These are phyloP conservation scores for Ernsta delagoae DNA, from an alignment of 2,888 invertebrate species.

Conservation along the genomic window DNA sequence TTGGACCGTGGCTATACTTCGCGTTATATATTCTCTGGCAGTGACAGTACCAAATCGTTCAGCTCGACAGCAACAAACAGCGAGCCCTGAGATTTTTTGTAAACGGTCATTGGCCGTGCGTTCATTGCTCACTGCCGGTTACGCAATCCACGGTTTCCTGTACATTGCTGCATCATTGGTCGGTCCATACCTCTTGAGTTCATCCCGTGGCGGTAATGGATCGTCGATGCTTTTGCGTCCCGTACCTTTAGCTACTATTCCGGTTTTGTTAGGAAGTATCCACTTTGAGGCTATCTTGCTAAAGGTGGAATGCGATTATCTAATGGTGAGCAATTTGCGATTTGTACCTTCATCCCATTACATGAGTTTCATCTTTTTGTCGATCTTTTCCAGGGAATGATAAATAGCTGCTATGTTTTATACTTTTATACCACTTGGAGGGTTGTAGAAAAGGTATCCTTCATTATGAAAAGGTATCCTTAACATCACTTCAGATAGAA, in stretches of 20 bases:
- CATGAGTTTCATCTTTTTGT: not conserved
- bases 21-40: conserved; percentile 2
- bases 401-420: not conserved
- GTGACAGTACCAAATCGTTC: conserved; percentile 11
- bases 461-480: too few species aligned
- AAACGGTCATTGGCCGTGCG: conserved; percentile 34
- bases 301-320: not conserved
- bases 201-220: conserved; percentile 19
- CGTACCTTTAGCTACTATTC: conserved; percentile 14
- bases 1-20: too few species aligned
- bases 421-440: not conserved
- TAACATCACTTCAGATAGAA: not conserved
- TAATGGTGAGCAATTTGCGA: conserved; percentile 3
- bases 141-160: conserved; percentile 27
- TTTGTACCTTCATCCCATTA: conserved; percentile 10
- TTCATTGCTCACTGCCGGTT: conserved; percentile 35
- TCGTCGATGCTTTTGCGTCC: conserved; percentile 22
- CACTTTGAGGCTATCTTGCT: conserved; percentile 17
- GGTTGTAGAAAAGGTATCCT: not conserved
- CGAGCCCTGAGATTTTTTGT: conserved; percentile 30
- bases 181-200: conserved; percentile 4
- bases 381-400: not conserved
- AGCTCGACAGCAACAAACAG: conserved; percentile 13
- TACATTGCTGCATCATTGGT: conserved; percentile 19
- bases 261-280: conserved; percentile 29